Percentiles rank a stretch among this genome's conserved stretches.
Conservation (phyloP, 1,140 invertebrate genomes). For the Drosophila aff. region DNA sequence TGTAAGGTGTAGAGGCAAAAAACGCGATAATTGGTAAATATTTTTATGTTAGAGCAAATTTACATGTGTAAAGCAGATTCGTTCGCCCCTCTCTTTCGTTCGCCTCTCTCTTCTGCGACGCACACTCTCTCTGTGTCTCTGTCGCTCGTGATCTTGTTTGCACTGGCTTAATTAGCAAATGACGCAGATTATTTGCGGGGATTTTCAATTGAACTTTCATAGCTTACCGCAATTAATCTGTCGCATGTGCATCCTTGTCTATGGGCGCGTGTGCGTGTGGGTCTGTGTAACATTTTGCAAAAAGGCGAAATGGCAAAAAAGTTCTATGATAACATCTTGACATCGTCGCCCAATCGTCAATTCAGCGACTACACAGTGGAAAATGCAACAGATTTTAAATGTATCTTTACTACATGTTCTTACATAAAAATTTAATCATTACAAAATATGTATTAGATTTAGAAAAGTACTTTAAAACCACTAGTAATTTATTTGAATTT, state of each 20-base stretch:
- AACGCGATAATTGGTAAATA: conserved; percentile 60
- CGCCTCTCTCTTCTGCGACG: background rate
- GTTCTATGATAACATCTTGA: conserved; percentile 68
- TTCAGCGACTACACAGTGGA: background rate
- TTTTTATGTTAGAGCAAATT: conserved; percentile 48
- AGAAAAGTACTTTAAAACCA: too few relatives aligned
- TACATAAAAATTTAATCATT: background rate
- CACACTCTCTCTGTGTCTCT: conserved; percentile 16
- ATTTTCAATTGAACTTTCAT: conserved; percentile 70
- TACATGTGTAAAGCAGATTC: conserved; percentile 50
- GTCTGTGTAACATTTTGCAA: conserved; percentile 51
- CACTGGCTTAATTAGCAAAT: conserved; percentile 45
- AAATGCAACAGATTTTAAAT: background rate
- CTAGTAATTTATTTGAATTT: background rate
- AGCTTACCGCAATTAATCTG: conserved; percentile 58
- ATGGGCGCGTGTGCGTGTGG: background rate
- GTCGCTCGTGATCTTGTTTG: conserved; percentile 55
- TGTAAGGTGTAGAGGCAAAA: conserved; percentile 50
- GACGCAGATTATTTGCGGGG: conserved; percentile 52
- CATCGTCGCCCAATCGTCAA: conserved; percentile 33
- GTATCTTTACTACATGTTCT: background rate
- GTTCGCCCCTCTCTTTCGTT: background rate
- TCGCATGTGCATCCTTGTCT: conserved; percentile 16
- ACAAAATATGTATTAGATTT: too few relatives aligned
- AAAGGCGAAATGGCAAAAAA: conserved; percentile 31